Percentiles rank a stretch among this genome's conserved stretches.
These are phyloP conservation scores for Drosophila austrosaltans DNA, from an alignment of 2,888 invertebrate species.

Conservation along the genomic window DNA sequence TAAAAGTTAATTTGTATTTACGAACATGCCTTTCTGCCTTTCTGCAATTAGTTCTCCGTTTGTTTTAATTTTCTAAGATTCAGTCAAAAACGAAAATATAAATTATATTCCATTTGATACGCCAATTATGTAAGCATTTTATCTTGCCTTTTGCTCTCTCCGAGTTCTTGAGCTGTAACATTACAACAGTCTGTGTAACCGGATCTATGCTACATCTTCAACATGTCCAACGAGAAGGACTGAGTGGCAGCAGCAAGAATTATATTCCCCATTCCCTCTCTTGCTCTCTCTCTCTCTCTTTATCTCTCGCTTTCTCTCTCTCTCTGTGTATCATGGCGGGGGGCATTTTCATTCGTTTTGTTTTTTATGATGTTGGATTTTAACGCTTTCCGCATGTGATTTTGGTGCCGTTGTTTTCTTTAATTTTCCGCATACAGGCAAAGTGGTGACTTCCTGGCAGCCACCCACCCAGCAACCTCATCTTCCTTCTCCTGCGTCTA, in stretches of 20 bases:
- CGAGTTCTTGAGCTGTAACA: background rate
- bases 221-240: background rate
- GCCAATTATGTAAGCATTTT: conserved; percentile 14
- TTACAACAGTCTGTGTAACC: conserved; percentile 4
- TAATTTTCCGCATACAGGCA: conserved; percentile 50
- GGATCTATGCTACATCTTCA: background rate
- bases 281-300: too few species aligned
- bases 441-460: conserved; percentile 45
- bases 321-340: background rate
- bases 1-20: too few species aligned
- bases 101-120: background rate
- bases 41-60: background rate
- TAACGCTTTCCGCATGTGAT: conserved; percentile 37
- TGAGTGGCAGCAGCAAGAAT: background rate
- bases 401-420: conserved; percentile 43
- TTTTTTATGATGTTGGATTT: conserved; percentile 12
- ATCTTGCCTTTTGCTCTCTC: background rate
- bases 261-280: background rate
- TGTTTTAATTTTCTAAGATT: background rate
- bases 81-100: background rate
- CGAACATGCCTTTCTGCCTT: background rate
- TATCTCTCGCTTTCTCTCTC: background rate
- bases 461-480: conserved; percentile 6
- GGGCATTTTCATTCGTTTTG: conserved; percentile 8
- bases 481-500: conserved; percentile 10